phyloP scores from a whole-genome alignment of 2,888 invertebrate species.

The Dryobotodes eremita region DNA sequence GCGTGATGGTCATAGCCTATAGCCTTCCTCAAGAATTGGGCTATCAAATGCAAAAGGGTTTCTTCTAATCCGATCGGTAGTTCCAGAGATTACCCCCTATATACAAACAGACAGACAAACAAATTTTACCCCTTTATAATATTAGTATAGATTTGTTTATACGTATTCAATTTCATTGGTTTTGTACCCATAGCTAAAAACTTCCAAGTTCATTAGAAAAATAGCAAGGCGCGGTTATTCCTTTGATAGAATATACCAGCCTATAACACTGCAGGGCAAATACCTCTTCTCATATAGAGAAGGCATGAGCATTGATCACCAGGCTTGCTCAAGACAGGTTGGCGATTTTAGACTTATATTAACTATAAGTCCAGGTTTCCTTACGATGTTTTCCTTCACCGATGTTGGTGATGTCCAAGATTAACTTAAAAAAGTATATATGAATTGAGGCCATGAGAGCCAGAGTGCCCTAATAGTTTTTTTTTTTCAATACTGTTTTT shows the following conservation, averaged over 20 bases:
- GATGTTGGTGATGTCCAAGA: neutral
- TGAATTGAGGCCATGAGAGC: too few species aligned
- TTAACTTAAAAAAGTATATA: neutral
- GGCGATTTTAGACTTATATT: neutral
- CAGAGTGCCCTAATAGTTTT: too few species aligned
- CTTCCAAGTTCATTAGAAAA: neutral
- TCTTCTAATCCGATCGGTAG: too few species aligned
- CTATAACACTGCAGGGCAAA: neutral
- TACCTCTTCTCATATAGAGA: neutral
- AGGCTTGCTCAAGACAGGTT: neutral
- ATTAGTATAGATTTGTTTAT: neutral
- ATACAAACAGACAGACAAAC: too few species aligned
- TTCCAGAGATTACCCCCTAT: too few species aligned
- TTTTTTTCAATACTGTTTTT: too few species aligned
- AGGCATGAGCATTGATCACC: neutral
- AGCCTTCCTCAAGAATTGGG: too few species aligned
- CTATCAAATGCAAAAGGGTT: too few species aligned
- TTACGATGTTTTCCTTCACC: neutral
- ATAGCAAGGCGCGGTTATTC: neutral
- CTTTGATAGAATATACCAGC: neutral
- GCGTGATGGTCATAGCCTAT: too few species aligned
- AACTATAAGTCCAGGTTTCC: neutral
- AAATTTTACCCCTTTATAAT: neutral
- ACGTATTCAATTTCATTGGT: neutral
- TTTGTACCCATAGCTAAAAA: neutral